These are phyloP conservation scores for Eupleurogrammus muticus DNA, from an alignment of 2,797 vertebrate genomes.

Conservation along the genomic window DNA sequence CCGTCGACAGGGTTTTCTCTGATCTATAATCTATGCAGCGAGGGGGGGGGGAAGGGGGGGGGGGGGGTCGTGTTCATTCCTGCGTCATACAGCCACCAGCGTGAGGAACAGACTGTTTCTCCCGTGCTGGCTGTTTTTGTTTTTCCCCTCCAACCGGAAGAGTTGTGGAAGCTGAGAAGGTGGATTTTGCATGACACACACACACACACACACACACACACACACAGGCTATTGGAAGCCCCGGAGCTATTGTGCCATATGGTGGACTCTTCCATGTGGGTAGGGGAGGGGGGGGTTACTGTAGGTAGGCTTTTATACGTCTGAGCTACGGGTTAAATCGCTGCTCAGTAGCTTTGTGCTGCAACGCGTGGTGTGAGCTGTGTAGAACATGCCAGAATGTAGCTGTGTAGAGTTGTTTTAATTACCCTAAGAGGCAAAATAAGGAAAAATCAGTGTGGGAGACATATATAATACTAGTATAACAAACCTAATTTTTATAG, in stretches of 20 bases:
- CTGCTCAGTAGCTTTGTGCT: slow-evolving; percentile 39
- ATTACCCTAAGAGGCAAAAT: background rate
- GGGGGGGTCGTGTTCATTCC: too few relatives aligned
- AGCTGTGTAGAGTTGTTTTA: slow-evolving; percentile 8
- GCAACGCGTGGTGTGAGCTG: slow-evolving; percentile 28
- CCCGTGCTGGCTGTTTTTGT: slow-evolving; percentile 31
- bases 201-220: too few relatives aligned
- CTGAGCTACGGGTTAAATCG: slow-evolving; percentile 62
- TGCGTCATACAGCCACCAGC: slow-evolving; percentile 18
- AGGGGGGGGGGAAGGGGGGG: too few relatives aligned
- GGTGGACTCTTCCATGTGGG: slow-evolving; percentile 75
- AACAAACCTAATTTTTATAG: background rate
- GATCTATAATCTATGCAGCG: background rate
- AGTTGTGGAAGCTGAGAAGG: slow-evolving; percentile 68
- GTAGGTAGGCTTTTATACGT: slow-evolving; percentile 68
- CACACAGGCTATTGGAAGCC: slow-evolving; percentile 73
- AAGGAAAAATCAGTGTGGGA: background rate
- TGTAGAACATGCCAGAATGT: slow-evolving; percentile 48
- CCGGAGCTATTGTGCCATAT: slow-evolving; percentile 82
- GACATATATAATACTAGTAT: background rate
- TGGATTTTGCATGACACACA: slow-evolving; percentile 75
- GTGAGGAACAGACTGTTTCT: slow-evolving; percentile 30
- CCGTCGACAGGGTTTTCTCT: background rate
- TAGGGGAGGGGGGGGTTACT: slow-evolving; percentile 24
- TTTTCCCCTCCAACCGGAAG: slow-evolving; percentile 58